A percentile compares a stretch with the other conserved stretches of the same genome.
Evolutionary conservation across 2,113 vertebrate species (phyloP).

Genomic region (Laticauda laticaudata): DNA sequence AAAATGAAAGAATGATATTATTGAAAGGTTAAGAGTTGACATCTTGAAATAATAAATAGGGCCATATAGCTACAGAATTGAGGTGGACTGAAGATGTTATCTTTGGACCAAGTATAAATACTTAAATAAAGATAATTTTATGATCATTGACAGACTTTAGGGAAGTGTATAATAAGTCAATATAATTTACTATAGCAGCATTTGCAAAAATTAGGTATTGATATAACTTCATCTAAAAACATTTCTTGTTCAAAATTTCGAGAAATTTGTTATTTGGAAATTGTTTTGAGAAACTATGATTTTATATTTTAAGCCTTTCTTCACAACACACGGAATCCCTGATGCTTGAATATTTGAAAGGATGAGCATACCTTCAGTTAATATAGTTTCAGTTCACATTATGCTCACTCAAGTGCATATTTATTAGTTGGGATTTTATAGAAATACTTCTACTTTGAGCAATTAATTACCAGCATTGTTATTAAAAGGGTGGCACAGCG

Average conservation of each 20-base stretch:
- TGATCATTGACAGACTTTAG: background rate
- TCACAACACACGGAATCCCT: background rate
- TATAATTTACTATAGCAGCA: background rate
- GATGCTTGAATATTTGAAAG: background rate
- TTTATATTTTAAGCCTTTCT: background rate
- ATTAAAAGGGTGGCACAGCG: background rate
- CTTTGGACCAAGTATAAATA: background rate
- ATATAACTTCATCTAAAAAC: background rate
- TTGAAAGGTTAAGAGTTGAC: background rate
- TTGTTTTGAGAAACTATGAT: background rate
- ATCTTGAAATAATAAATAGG: background rate
- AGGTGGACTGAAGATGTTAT: background rate
- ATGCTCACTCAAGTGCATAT: background rate
- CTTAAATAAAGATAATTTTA: background rate
- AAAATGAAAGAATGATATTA: background rate
- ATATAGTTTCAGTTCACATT: background rate
- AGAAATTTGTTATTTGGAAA: background rate
- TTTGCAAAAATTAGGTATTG: background rate
- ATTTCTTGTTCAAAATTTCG: background rate
- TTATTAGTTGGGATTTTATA: background rate
- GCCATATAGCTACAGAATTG: background rate
- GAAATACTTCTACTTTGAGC: background rate
- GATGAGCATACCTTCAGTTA: background rate
- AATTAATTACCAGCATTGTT: background rate
- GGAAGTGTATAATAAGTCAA: background rate